These are phyloP conservation scores for Sisyra terminalis DNA, from an alignment of 2,888 invertebrate genomes.

Conservation along the genomic window DNA sequence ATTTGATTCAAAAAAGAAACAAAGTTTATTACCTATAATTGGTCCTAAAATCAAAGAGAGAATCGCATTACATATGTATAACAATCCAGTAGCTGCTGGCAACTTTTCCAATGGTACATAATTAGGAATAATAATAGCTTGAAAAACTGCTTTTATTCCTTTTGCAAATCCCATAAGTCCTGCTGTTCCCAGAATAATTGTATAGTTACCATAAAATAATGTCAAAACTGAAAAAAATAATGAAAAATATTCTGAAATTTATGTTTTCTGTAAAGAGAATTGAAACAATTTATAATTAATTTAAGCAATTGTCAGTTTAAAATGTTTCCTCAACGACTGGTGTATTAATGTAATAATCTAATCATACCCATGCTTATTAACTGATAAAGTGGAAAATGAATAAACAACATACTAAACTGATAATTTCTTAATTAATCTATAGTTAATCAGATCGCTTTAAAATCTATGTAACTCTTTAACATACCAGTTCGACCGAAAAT, in stretches of 20 bases:
- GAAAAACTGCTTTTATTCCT: slow-evolving; percentile 25
- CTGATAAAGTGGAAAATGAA: neutral
- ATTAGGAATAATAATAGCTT: slow-evolving; percentile 25
- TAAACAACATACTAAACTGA: neutral
- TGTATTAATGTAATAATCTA: too few relatives aligned
- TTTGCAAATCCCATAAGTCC: slow-evolving; percentile 23
- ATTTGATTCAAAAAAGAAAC: neutral
- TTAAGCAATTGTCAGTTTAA: too few relatives aligned
- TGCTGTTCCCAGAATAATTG: slow-evolving; percentile 16
- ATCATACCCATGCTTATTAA: too few relatives aligned
- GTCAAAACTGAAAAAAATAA: slow-evolving; percentile 4
- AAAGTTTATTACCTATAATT: slow-evolving; percentile 20
- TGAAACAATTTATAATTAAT: too few relatives aligned
- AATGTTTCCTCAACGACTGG: too few relatives aligned
- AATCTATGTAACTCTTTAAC: slow-evolving; percentile 13
- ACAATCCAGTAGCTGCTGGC: slow-evolving; percentile 24
- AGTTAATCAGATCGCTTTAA: slow-evolving; percentile 3
- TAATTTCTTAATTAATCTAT: neutral
- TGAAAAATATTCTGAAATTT: neutral
- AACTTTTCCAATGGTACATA: slow-evolving; percentile 22
- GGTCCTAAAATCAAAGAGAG: slow-evolving; percentile 23
- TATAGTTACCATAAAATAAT: slow-evolving; percentile 11
- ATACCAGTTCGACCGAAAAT: slow-evolving; percentile 24
- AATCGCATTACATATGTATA: slow-evolving; percentile 23
- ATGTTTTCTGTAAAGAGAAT: too few relatives aligned